These are phyloP conservation scores for Engraulis encrasicolus DNA, from an alignment of 2,113 vertebrate genomes.

Conservation along the genomic window DNA sequence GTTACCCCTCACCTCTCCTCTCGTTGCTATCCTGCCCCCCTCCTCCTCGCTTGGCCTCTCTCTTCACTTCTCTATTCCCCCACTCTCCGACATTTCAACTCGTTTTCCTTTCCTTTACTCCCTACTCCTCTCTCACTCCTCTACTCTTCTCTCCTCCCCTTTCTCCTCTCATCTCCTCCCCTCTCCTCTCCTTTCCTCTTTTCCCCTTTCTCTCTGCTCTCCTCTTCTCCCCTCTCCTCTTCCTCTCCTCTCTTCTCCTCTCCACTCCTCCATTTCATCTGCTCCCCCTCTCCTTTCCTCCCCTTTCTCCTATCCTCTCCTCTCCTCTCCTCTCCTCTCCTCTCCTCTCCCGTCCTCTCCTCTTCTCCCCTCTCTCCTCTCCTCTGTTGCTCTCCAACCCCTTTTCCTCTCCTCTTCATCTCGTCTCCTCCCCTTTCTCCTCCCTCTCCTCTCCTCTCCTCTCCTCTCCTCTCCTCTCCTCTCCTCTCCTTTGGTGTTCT, in stretches of 20 bases:
- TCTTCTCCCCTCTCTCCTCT: constrained; percentile 18
- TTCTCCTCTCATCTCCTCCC: constrained; percentile 5
- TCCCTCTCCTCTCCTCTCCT: too few species aligned
- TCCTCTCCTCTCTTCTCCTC: constrained; percentile 27
- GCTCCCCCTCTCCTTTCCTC: constrained; percentile 6
- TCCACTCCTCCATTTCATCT: not conserved
- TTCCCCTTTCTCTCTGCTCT: too few species aligned
- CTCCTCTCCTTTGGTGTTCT: not conserved
- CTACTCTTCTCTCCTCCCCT: too few species aligned
- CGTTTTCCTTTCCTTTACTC: too few species aligned
- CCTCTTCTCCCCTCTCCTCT: not conserved
- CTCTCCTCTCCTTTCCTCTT: not conserved
- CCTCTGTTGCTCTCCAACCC: constrained; percentile 3
- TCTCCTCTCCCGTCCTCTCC: not conserved
- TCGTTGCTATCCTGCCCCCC: too few species aligned
- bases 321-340: not conserved
- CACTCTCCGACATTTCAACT: too few species aligned
- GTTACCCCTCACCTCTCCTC: too few species aligned
- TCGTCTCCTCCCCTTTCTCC: not conserved
- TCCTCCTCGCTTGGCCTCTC: too few species aligned
- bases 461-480: not conserved
- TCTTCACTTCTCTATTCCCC: too few species aligned
- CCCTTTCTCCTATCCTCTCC: constrained; percentile 2
- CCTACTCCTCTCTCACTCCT: too few species aligned
- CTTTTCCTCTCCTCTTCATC: constrained; percentile 29